phyloP scores from a whole-genome alignment of 2,113 vertebrate genomes.

The Columbina picui region DNA sequence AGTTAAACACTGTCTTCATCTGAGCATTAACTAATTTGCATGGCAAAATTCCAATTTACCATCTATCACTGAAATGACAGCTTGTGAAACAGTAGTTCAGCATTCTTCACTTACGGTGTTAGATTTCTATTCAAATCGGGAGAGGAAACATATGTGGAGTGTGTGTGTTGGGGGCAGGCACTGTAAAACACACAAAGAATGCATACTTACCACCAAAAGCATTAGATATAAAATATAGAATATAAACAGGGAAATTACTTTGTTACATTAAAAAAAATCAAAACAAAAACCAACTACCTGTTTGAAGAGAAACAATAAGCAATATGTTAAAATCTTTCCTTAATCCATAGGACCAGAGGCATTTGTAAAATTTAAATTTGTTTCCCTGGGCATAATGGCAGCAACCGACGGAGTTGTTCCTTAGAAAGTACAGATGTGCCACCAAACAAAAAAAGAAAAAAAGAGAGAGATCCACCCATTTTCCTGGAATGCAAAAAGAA shows the following conservation, averaged over 20 bases:
- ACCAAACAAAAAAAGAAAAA: neutral
- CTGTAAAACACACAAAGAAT: conserved; percentile 24
- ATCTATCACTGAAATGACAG: conserved; percentile 67
- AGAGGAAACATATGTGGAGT: conserved; percentile 50
- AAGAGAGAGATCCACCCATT: neutral
- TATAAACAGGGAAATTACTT: neutral
- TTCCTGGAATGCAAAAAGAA: neutral
- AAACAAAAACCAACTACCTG: neutral
- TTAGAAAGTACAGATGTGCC: neutral
- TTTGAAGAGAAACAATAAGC: neutral
- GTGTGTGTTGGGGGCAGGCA: conserved; percentile 17
- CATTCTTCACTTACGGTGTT: conserved; percentile 28
- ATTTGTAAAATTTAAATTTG: neutral
- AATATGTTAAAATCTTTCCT: neutral
- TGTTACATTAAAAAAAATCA: neutral
- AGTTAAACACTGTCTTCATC: conserved; percentile 59
- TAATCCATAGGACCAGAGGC: neutral
- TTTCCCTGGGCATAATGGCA: neutral
- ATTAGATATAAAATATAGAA: neutral
- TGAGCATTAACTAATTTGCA: conserved; percentile 68
- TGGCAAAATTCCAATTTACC: conserved; percentile 62
- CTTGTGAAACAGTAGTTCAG: conserved; percentile 56
- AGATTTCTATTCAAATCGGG: conserved; percentile 37
- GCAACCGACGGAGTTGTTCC: neutral
- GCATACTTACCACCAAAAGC: conserved; percentile 1